Base-by-base conservation (phyloP, 2,888 invertebrate species). In the Papilio demoleus region DNA sequence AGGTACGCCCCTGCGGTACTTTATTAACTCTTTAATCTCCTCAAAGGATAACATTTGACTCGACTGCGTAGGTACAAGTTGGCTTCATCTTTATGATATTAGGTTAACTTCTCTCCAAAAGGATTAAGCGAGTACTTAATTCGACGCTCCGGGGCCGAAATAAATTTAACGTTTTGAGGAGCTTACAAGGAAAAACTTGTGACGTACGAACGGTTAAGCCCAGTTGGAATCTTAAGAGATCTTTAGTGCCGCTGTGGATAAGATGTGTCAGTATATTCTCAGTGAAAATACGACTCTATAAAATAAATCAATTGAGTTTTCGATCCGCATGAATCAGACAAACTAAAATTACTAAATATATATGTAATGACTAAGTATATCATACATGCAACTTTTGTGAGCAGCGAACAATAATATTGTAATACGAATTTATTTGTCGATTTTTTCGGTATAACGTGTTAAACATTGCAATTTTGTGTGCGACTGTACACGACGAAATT, bases 141-240 rank as follows among this genome's bases (percentile, higher is more conserved):
- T 86, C 88, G 79, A 80, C 88, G 90, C 90, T 86, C 86, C 84
- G 84, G 88, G 88, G 90, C 88, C 82, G 83, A 89, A 90, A 91
- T 92, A 92, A 91, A 90, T 90, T 91, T 90, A 85, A 88, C 85
- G 88, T 85, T 87, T 88, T 80, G 83, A 85, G 83, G 75, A 88
- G 90, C 88, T 92, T 90, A 90, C 84, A 86, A 88, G 87, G 89
- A 91, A 92, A 91, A 91, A 91, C 90, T 89, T 87, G 85, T 85
- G 85, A 86, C 83, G 81, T 80, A 80, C 83, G 77, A 79, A 78
- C 77, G 77, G 75, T 77, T 73, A 73, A 74, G 71, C 69, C 78
- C 79, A 77, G 80, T 81, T 76, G 75, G 79, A 79, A 78, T 82
- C 82, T 77, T 70, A 77, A 79, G 79, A 81, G 82, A 81, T 79